Evolutionary conservation across 2,888 invertebrate genomes (phyloP), one percentile per base, ranked within the genome.

Genomic region (Drosophila glabriapex): DNA sequence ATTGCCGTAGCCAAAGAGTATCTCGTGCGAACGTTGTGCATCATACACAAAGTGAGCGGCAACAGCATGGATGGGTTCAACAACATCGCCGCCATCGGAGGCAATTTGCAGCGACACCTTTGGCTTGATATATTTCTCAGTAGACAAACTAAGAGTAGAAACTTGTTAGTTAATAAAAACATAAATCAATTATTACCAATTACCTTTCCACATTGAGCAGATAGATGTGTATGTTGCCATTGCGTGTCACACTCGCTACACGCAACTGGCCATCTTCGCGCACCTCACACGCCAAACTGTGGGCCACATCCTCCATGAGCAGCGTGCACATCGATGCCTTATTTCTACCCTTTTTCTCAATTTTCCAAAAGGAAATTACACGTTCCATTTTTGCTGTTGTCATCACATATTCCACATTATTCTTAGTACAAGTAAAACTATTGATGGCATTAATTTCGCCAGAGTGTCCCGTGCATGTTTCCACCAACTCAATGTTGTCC

Each of bases 141-240:
- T 92, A 49, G 90, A 90, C 19, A 93, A 76, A 55, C 93, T 93
- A 53, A 28, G 68, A 71, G 37, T 53, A 16, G 4, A 43, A 58
- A 22, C 14, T 22, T n/a, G 22, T n/a, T 53, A 33, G 4, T 14
- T n/a, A 16, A 14, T 22, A 9, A 12, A 22, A 31, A 31, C 31
- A 4, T 2, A 0, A 3, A 0, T 22, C 0, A 10, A 25, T 28
- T 2, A 1, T 12, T 0, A 16, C 16, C 25, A 16, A 67, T 69
- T 67, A 91, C 92, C 97, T 97, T 93, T 97, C 97, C 43, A 97
- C 94, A 78, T 95, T 95, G 86, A 97, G 96, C 60, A 96, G 95
- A 92, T 97, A 98, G 65, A 97, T 94, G 93, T 97, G 96, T 46
- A 97, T 95, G 9, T 96, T 95, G 0, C 98, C 98, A 89, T 96